Conservation (phyloP, 30 jellyfish, hydroid and myxozoan species). For the Turritopsis dohrnii region DNA sequence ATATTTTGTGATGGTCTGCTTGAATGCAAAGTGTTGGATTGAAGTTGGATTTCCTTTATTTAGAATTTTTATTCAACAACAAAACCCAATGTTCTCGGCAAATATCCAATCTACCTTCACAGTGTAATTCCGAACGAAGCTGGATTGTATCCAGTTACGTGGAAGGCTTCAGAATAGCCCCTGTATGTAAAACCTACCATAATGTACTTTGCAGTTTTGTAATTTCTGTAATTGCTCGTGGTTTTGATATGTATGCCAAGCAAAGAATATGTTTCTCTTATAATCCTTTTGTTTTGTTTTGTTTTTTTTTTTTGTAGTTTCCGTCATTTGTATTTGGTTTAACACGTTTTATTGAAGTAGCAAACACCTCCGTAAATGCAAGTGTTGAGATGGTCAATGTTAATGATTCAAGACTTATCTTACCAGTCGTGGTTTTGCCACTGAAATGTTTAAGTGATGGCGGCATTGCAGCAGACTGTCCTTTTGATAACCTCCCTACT, state of each 20-base stretch:
- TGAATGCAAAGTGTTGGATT: no score
- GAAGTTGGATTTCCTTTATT: no score
- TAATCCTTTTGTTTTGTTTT: no score
- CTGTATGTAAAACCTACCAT: slow-evolving; percentile 42
- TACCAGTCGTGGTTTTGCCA: slow-evolving; percentile 53
- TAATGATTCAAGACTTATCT: slow-evolving; percentile 39
- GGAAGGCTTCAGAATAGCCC: slow-evolving; percentile 71
- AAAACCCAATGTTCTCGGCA: slow-evolving; percentile 55
- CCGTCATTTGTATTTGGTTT: slow-evolving; percentile 21
- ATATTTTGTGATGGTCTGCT: no score
- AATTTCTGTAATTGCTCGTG: background rate
- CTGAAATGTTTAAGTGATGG: slow-evolving; percentile 52
- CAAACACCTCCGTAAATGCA: slow-evolving; percentile 10
- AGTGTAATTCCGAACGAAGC: slow-evolving; percentile 55
- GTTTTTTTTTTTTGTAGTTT: background rate
- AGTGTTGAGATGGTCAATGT: background rate
- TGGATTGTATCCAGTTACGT: slow-evolving; percentile 51
- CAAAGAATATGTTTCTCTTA: background rate
- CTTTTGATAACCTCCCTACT: slow-evolving; percentile 48
- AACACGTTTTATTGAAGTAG: background rate
- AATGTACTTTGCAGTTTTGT: background rate
- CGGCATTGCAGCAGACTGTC: slow-evolving; percentile 64
- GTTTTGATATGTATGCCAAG: background rate
- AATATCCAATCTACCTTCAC: slow-evolving; percentile 54
- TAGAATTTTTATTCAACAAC: slow-evolving; percentile 71